phyloP scores from a whole-genome alignment of 2,113 vertebrate species.

The Saimiri boliviensis region DNA sequence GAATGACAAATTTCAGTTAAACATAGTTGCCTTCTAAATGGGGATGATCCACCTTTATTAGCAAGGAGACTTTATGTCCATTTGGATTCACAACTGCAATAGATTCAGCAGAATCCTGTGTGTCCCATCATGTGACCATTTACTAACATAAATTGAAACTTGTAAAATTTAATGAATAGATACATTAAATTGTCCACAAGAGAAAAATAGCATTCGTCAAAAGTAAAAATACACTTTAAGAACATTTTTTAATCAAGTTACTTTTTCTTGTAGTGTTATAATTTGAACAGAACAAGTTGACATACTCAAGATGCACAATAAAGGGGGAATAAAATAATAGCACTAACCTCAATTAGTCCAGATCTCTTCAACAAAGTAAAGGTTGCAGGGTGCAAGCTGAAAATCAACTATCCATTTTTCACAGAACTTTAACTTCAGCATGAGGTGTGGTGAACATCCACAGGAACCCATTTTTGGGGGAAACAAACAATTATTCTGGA shows the following conservation, averaged over 20 bases:
- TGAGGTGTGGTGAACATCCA: not conserved
- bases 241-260: not conserved
- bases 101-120: not conserved
- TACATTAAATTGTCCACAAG: not conserved
- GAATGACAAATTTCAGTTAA: constrained; percentile 3
- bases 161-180: not conserved
- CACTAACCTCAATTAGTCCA: not conserved
- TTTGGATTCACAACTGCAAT: not conserved
- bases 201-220: not conserved
- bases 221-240: not conserved
- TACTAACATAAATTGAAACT: not conserved
- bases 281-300: not conserved
- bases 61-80: not conserved
- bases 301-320: not conserved
- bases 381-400: not conserved
- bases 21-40: not conserved
- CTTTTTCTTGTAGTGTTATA: not conserved
- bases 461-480: not conserved
- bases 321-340: not conserved
- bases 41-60: not conserved
- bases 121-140: not conserved
- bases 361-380: not conserved
- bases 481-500: constrained; percentile 56
- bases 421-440: not conserved
- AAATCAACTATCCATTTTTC: not conserved